Evolutionary conservation across 2,797 vertebrate genomes (phyloP), one percentile per base, ranked within the genome.

Genomic region (Rhinophrynus dorsalis): DNA sequence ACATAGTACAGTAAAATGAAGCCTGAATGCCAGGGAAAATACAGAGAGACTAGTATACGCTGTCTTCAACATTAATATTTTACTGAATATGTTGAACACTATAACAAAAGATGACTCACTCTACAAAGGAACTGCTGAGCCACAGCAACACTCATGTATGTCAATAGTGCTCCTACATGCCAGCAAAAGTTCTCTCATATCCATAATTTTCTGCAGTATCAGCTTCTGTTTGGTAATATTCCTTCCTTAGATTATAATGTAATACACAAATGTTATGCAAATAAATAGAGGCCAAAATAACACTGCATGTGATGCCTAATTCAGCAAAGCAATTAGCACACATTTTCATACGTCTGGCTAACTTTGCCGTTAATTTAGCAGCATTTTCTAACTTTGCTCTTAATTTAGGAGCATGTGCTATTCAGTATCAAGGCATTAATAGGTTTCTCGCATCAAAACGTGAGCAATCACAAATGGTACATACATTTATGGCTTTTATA

Each of bases 21-120:
- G n/a, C n/a, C n/a, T 2, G 37, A 38, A 38, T 12, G 13, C 12
- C 37, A 38, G 37, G 13, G 37, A 15, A 15, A 38, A 38, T 38
- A 38, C n/a, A 38, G 13, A 38, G 15, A 38, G 37, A 38, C 37
- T 40, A 54, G 37, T 61, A 35, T 61, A n/a, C 54, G 54, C 27
- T 55, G 30, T 69, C 24, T 60, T 55, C 24, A 21, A n/a, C 67
- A 61, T 69, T 40, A 69, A 62, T 69, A 54, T 61, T 62, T 69
- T 62, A 69, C 67, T 42, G 66, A 32, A 40, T 59, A 48, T 67
- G 57, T 69, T 44, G 33, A 40, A 30, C 13, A 17, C 37, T 55
- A 26, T 33, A 42, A 61, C 57, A 55, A 32, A 44, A 40, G 47
- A 61, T 69, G 57, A 69, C 11, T 52, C 65, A 67, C 37, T 6